Conservation (phyloP, 1,140 invertebrate species). For the Octopus sinensis region DNA sequence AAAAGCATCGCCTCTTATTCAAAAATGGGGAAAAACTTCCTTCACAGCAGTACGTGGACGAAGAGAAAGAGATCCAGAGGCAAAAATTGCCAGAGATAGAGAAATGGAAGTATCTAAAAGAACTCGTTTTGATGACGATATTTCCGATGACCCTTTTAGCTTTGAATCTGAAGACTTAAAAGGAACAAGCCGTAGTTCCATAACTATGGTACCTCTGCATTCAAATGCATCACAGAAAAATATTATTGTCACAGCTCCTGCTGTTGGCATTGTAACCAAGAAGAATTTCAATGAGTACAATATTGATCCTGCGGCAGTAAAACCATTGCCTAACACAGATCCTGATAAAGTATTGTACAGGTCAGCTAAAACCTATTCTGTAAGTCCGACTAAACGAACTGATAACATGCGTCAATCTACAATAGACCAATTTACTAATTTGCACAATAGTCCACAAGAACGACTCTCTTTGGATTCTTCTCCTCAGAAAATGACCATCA, state of each 20-base stretch:
- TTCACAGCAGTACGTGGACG: slow-evolving; percentile 31
- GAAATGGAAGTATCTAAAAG: slow-evolving; percentile 27
- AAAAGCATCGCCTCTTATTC: slow-evolving; percentile 31
- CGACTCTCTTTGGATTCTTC: background rate
- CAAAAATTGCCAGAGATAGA: slow-evolving; percentile 25
- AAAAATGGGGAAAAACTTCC: slow-evolving; percentile 44
- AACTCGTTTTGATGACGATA: slow-evolving; percentile 21
- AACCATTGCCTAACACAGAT: background rate
- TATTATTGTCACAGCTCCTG: slow-evolving; percentile 9
- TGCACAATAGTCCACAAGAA: no score
- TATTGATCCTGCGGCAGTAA: background rate
- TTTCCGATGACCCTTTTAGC: slow-evolving; percentile 37
- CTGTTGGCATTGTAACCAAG: slow-evolving; percentile 4
- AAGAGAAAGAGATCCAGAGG: slow-evolving; percentile 25
- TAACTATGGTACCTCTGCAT: slow-evolving; percentile 4
- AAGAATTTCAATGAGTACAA: background rate
- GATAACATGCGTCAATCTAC: background rate
- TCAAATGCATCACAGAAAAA: slow-evolving; percentile 26
- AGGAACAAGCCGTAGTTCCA: background rate
- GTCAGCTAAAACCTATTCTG: background rate
- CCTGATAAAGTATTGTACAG: slow-evolving; percentile 5
- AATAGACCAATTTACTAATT: background rate
- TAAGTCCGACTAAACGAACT: slow-evolving; percentile 1
- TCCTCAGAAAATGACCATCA: background rate
- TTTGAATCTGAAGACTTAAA: slow-evolving; percentile 40